Conservation (phyloP, 2,888 invertebrate genomes). For the Hirtodrosophila trivittata region DNA sequence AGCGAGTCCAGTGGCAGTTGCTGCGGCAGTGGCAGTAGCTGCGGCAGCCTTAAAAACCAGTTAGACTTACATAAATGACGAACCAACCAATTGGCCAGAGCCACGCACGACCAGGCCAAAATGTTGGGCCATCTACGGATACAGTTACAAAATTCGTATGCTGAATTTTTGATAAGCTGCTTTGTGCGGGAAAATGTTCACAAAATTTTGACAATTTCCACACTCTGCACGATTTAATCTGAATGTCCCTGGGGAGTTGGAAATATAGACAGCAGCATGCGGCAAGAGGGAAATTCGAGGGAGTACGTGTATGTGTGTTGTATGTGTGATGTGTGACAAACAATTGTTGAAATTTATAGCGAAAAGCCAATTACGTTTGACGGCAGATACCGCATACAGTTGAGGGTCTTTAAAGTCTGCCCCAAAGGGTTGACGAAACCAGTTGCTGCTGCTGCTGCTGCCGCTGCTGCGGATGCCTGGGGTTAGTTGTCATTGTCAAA, state of each 20-base stretch:
- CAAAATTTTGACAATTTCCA: constrained; percentile 59
- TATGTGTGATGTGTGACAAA: constrained; percentile 48
- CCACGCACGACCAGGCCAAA: constrained; percentile 58
- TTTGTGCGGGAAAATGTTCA: constrained; percentile 48
- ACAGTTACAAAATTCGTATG: constrained; percentile 52
- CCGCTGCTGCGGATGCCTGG: background rate
- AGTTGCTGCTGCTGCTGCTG: background rate
- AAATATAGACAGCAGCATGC: background rate
- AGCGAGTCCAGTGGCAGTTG: background rate
- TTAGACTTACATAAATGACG: constrained; percentile 35
- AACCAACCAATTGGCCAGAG: constrained; percentile 44
- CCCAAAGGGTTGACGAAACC: constrained; percentile 27
- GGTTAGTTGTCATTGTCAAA: constrained; percentile 7
- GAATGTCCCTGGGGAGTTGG: constrained; percentile 11
- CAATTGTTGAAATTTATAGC: constrained; percentile 68
- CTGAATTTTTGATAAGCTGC: constrained; percentile 68
- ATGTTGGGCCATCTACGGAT: constrained; percentile 6
- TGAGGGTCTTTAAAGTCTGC: constrained; percentile 34
- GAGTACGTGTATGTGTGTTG: background rate
- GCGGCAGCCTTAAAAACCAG: constrained; percentile 22
- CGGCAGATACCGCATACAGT: constrained; percentile 27
- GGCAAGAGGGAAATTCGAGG: background rate
- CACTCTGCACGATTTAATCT: constrained; percentile 27
- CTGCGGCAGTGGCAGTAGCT: background rate
- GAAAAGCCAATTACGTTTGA: constrained; percentile 64